Evolutionary conservation across 2,797 vertebrate species (phyloP), one percentile per base, ranked within the genome.

Genomic region (Loriculus beryllinus): DNA sequence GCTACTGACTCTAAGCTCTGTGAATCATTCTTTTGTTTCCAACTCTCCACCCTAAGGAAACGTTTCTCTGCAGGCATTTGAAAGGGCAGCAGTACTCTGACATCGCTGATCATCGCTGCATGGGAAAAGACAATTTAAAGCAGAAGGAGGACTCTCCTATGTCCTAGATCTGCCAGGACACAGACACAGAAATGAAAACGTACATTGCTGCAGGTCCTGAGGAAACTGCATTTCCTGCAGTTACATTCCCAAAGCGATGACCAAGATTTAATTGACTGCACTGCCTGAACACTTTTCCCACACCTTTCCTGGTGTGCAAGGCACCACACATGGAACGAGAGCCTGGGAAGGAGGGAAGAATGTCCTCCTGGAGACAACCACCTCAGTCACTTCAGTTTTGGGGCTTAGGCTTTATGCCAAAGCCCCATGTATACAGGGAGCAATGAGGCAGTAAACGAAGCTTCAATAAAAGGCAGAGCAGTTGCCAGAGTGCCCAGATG

Each of bases 271-370:
- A 20, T 6, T 33, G n/a, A 15, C 54, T 33, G 9, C n/a, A 10
- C 23, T 7, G 52, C 28, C 45, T 3, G 37, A 8, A 1, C 69
- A 26, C 12, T 54, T 25, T 7, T 23, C 52, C 54, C 6, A 4
- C 35, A 29, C 16, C 42, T 0, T 13, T 7, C 43, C 3, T 1
- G 28, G 35, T 5, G 59, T 10, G 28, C 15, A 8, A 33, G 48
- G 74, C n/a, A 17, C 43, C 48, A 4, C 1, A 4, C 0, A 3
- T 21, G 14, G 54, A 19, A 23, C 0, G 1, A 33, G 18, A 78
- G 43, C 31, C 12, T 22, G 23, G 57, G 43, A 8, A 31, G 18
- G 39, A 33, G 45, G 42, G 71, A 56, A 16, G 33, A n/a, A 29
- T 11, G 43, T 43, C 69, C 60, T 51, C 19, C 13, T 8, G 33